Evolutionary conservation across 1,140 invertebrate genomes (phyloP).

Genomic region (Drosophila nannoptera): DNA sequence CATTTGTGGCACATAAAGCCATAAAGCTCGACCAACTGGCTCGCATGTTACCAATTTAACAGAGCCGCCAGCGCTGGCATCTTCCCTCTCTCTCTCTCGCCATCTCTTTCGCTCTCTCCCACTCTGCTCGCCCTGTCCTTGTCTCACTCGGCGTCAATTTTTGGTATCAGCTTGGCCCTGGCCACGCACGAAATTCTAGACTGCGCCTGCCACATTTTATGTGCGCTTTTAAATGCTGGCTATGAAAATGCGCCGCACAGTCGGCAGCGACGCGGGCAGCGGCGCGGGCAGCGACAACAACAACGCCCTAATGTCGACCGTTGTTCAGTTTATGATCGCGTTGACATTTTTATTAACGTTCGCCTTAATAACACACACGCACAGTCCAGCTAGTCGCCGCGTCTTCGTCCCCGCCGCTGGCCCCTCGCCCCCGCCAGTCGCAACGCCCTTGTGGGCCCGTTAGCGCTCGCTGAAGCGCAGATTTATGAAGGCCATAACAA

Average conservation of each 20-base stretch:
- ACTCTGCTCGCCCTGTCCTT: not conserved
- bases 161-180: slow-evolving; percentile 15
- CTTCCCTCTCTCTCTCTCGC: not conserved
- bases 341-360: slow-evolving; percentile 76
- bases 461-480: slow-evolving; percentile 33
- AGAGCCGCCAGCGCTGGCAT: not conserved
- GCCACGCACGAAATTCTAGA: slow-evolving; percentile 44
- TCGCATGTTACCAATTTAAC: slow-evolving; percentile 9
- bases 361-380: slow-evolving; percentile 51
- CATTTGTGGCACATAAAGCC: slow-evolving; percentile 39
- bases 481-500: slow-evolving; percentile 76
- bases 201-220: slow-evolving; percentile 45
- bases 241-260: slow-evolving; percentile 44
- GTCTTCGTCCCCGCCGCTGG: not conserved
- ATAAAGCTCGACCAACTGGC: slow-evolving; percentile 28
- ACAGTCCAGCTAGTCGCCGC: slow-evolving; percentile 3
- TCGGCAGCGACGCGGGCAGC: slow-evolving; percentile 3
- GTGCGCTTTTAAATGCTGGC: slow-evolving; percentile 64
- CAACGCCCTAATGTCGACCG: slow-evolving; percentile 57
- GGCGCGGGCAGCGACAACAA: slow-evolving; percentile 9
- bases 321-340: slow-evolving; percentile 67
- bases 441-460: not conserved
- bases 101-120: not conserved
- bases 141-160: slow-evolving; percentile 6
- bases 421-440: slow-evolving; percentile 18